Evolutionary conservation across 2,888 invertebrate species (phyloP), one percentile per base, ranked within the genome.

Genomic region (Phyto melanocephala): DNA sequence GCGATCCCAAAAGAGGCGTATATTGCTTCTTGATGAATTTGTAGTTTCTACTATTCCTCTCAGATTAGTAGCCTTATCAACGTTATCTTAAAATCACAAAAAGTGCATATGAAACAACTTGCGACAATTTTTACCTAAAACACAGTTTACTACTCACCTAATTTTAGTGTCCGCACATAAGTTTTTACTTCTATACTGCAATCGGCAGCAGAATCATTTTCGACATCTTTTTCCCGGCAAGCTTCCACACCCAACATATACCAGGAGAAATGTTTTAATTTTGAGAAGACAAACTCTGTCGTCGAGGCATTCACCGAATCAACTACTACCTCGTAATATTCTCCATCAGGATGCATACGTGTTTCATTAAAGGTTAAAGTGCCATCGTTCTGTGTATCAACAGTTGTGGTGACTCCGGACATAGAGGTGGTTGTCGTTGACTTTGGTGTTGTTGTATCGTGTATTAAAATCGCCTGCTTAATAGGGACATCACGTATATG

Each of bases 241-340:
- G 96, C 97, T 90, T 93, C 93, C 62, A 97, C 93, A 85, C 92
- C 93, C 74, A 97, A 94, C 17, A 94, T 93, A 91, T 97, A 97
- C 86, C 93, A 92, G 0, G 96, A 94, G 90, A 94, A 97, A 92
- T 97, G 97, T 8, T 94, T 94, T 86, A 97, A 92, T 40, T 93
- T 92, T 47, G 88, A 90, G 83, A 96, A 93, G 8, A 93, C 92
- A 86, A 93, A 92, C 65, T 92, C 92, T 0, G 90, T 92, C 85
- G 86, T 84, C 0, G 87, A 87, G 10, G 87, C 87, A 85, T 86
- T 87, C 68, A 89, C 90, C 1, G 81, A 81, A 13, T 83, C 84
- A 0, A 86, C 83, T 45, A 87, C 72, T 3, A 85, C 74, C 54
- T 82, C 87, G 54, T 85, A 88, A 68, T 86, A 88, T 3, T 79